These are phyloP conservation scores for Caenorhabditis zanzibari DNA, from an alignment of 2,888 invertebrate genomes.

Conservation along the genomic window DNA sequence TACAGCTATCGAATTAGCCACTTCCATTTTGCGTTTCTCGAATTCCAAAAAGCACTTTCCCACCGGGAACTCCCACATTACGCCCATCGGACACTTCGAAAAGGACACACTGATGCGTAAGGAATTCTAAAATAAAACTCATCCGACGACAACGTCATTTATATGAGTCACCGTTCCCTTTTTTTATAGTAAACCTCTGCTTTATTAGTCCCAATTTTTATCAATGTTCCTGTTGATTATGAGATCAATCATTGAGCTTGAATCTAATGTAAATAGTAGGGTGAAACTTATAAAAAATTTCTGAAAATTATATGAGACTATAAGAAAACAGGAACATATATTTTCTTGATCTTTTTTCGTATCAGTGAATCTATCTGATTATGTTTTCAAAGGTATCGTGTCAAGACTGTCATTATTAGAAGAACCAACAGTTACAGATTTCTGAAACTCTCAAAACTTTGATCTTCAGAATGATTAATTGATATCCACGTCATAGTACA, in stretches of 20 bases:
- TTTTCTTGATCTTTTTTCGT: too few species aligned
- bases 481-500: conserved; percentile 51
- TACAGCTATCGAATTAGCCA: not conserved
- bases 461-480: not conserved
- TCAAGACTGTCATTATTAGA: too few species aligned
- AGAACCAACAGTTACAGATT: not conserved
- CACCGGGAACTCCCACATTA: conserved; percentile 1
- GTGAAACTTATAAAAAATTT: not conserved
- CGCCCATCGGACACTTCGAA: not conserved
- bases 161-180: conserved; percentile 31
- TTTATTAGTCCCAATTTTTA: conserved; percentile 11
- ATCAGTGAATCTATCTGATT: too few species aligned
- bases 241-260: conserved; percentile 14
- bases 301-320: not conserved
- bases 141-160: conserved; percentile 12
- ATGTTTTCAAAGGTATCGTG: too few species aligned
- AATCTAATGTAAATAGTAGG: conserved; percentile 9
- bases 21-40: not conserved
- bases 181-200: conserved; percentile 1
- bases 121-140: conserved; percentile 17
- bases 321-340: not conserved
- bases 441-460: not conserved
- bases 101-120: conserved; percentile 28
- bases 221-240: conserved; percentile 31
- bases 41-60: not conserved